Base-by-base conservation (phyloP, 2,888 invertebrate genomes). In the Formica aserva region DNA sequence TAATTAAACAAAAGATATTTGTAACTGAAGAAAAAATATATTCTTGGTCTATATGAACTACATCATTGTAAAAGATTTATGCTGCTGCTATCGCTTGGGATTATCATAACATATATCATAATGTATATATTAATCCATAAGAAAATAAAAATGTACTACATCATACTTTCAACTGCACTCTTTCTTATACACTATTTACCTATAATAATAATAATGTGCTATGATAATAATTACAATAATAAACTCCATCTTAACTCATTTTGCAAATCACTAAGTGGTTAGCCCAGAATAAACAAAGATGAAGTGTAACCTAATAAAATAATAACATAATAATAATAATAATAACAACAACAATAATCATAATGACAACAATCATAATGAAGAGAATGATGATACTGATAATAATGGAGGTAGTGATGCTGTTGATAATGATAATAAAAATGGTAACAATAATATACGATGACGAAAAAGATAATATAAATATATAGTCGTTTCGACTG, bases 81-180 rank as follows among this genome's bases (percentile, higher is more conserved):
- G 6, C 26, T 66, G 1, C 52, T 66, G 26, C 13, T 29, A 77
- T 29, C n/a, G 11, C 29, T 77, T 13, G 9, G 22, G 5, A 5
- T 32, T 32, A 38, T 18, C 11, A 22, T 66, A 65, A 26, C 26
- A 26, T 26, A 26, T 32, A 38, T 18, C 11, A 77, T 5, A 66
- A 57, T 67, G 9, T 32, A 63, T 63, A 75, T 57, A 66, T 77
- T 67, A 77, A 57, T 77, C 15, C 15, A 67, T 18, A 77, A 77
- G 15, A 41, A 67, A 67, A 77, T 38, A 26, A 13, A 5, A 48
- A 35, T 66, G 38, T 48, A 26, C 52, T 76, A 57, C 9, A 67
- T 45, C 26, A 41, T 57, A 57, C 29, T 77, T 66, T 52, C 5
- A 38, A 3, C 35, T 76, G 63, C 55, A 62, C 5, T 67, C n/a